Percentiles rank a stretch among this genome's conserved stretches.
These are phyloP conservation scores for Aphis gossypii DNA, from an alignment of 1,140 invertebrate genomes.

Conservation along the genomic window DNA sequence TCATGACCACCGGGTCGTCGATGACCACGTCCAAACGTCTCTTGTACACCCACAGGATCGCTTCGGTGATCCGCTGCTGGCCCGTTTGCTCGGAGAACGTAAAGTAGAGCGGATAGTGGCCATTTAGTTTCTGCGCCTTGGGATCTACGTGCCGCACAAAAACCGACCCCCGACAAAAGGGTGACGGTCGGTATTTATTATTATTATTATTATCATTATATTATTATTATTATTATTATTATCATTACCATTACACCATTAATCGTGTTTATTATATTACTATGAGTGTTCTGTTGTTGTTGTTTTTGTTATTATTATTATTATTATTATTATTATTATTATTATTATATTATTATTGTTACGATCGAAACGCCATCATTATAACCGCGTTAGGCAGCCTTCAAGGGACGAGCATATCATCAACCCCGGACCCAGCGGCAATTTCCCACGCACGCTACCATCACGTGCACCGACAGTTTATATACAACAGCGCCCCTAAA, in stretches of 20 bases:
- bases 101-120: conserved; percentile 67
- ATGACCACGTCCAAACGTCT: conserved; percentile 62
- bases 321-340: conserved; percentile 29
- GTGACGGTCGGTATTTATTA: conserved; percentile 45
- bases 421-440: conserved; percentile 43
- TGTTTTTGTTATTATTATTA: conserved; percentile 34
- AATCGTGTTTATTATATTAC: conserved; percentile 36
- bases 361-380: conserved; percentile 47
- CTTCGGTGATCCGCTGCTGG: conserved; percentile 67
- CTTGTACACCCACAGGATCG: conserved; percentile 68
- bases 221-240: conserved; percentile 20
- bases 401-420: conserved; percentile 35
- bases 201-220: conserved; percentile 44
- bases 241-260: conserved; percentile 38
- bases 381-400: conserved; percentile 44
- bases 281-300: background rate
- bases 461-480: background rate
- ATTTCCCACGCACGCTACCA: conserved; percentile 44
- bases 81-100: conserved; percentile 69
- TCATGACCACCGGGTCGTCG: conserved; percentile 37
- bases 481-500: background rate
- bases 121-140: conserved; percentile 67
- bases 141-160: conserved; percentile 58
- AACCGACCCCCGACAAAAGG: conserved; percentile 36
- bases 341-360: conserved; percentile 42